phyloP scores from a whole-genome alignment of 2,888 invertebrate species.

The Nasonia oneida region DNA sequence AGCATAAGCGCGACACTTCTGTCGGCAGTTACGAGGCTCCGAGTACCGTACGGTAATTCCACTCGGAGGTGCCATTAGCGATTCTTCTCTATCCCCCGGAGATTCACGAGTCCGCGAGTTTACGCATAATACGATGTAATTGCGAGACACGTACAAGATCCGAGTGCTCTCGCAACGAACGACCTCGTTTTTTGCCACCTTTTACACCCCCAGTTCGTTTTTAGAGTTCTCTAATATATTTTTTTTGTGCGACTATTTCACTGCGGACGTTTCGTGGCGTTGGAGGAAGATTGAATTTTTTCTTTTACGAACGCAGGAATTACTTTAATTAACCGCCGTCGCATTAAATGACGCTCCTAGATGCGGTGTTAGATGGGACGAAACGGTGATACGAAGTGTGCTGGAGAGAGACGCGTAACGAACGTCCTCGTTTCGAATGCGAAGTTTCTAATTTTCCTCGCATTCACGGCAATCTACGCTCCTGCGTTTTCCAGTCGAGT shows the following conservation, averaged over 20 bases:
- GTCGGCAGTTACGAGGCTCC: neutral
- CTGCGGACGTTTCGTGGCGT: too few species aligned
- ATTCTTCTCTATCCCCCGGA: neutral
- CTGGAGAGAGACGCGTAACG: neutral
- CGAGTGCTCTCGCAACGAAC: neutral
- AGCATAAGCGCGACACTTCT: neutral
- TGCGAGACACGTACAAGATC: neutral
- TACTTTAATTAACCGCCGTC: neutral
- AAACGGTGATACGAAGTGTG: neutral
- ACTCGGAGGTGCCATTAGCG: slow-evolving; percentile 19
- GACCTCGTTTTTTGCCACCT: neutral
- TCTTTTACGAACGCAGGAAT: neutral
- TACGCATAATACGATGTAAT: slow-evolving; percentile 24
- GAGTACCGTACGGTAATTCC: neutral
- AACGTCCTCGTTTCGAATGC: slow-evolving; percentile 7
- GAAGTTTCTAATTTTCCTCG: slow-evolving; percentile 23
- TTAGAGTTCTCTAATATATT: too few species aligned
- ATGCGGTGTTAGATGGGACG: neutral
- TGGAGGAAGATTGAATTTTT: too few species aligned
- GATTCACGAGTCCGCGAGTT: neutral
- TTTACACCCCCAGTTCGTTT: neutral
- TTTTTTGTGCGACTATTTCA: too few species aligned
- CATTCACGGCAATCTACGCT: neutral
- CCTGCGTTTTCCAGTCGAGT: neutral
- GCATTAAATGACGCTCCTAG: neutral